A percentile compares a stretch with the other conserved stretches of the same genome.
Evolutionary conservation across 2,888 invertebrate genomes (phyloP).

Genomic region (Xanthia icteritia): DNA sequence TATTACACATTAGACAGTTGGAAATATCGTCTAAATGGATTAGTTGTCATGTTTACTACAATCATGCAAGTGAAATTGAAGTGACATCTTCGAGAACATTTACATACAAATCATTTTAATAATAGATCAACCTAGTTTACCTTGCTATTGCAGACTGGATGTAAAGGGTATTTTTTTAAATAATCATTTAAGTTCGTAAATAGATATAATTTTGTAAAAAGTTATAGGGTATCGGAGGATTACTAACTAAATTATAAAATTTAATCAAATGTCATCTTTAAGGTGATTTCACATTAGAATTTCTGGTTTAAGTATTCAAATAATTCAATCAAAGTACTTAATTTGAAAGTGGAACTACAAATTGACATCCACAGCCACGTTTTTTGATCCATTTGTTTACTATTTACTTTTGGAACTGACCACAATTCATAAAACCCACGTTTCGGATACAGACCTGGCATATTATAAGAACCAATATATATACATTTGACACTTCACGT

Average conservation of each 20-base stretch:
- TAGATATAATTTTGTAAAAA: neutral
- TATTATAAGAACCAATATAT: neutral
- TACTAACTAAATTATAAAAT: neutral
- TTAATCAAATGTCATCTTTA: neutral
- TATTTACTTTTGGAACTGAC: neutral
- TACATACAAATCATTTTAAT: neutral
- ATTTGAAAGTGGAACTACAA: neutral
- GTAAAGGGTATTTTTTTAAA: neutral
- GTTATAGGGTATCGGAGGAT: neutral
- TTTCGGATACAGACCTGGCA: neutral
- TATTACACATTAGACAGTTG: neutral
- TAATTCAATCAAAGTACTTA: neutral
- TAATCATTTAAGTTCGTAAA: neutral
- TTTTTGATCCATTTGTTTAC: too few species aligned
- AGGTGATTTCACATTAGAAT: neutral
- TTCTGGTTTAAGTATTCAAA: neutral
- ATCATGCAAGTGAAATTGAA: constrained; percentile 11
- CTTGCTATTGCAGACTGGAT: neutral
- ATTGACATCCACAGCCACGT: neutral
- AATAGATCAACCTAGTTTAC: constrained; percentile 1
- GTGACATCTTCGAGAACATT: constrained; percentile 13
- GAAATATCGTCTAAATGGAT: constrained; percentile 20
- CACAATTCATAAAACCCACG: neutral
- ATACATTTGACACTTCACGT: too few species aligned
- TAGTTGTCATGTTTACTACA: constrained; percentile 2